A percentile compares a stretch with the other conserved stretches of the same genome.
These are phyloP conservation scores for Acanthosepion pharaonis DNA, from an alignment of 2,888 invertebrate species.

Conservation along the genomic window DNA sequence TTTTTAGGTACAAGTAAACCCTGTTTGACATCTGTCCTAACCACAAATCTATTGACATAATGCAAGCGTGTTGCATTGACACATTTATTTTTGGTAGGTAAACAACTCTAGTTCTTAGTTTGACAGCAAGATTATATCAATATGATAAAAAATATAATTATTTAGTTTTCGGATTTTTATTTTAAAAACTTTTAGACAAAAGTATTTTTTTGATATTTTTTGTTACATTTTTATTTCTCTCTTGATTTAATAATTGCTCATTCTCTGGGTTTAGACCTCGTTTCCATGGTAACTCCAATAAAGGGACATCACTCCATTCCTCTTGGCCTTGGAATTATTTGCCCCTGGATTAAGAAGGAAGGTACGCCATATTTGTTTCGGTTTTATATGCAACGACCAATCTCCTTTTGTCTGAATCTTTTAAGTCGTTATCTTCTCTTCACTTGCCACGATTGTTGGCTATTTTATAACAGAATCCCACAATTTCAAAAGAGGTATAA, in stretches of 20 bases:
- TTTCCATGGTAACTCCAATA: neutral
- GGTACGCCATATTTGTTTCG: conserved; percentile 1
- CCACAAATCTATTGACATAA: too few relatives aligned
- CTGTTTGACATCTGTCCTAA: too few relatives aligned
- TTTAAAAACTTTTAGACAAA: too few relatives aligned
- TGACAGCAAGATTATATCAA: too few relatives aligned
- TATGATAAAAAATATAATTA: too few relatives aligned
- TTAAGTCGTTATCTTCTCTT: neutral
- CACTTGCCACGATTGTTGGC: conserved; percentile 33
- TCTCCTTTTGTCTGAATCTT: conserved; percentile 7
- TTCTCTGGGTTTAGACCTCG: neutral
- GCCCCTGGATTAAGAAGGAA: conserved; percentile 6
- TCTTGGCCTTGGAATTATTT: neutral
- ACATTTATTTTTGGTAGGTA: too few relatives aligned
- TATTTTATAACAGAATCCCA: neutral
- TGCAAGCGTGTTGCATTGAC: too few relatives aligned
- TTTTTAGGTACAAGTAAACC: too few relatives aligned
- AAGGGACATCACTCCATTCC: neutral
- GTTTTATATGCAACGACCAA: conserved; percentile 25
- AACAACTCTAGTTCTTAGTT: too few relatives aligned
- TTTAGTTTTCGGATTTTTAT: too few relatives aligned
- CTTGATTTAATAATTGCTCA: neutral
- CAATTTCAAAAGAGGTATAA: neutral
- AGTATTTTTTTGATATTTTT: too few relatives aligned
- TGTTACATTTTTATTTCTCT: too few relatives aligned